A percentile compares a stretch with the other conserved stretches of the same genome.
These are phyloP conservation scores for Battus philenor DNA, from an alignment of 1,140 invertebrate genomes.

Conservation along the genomic window DNA sequence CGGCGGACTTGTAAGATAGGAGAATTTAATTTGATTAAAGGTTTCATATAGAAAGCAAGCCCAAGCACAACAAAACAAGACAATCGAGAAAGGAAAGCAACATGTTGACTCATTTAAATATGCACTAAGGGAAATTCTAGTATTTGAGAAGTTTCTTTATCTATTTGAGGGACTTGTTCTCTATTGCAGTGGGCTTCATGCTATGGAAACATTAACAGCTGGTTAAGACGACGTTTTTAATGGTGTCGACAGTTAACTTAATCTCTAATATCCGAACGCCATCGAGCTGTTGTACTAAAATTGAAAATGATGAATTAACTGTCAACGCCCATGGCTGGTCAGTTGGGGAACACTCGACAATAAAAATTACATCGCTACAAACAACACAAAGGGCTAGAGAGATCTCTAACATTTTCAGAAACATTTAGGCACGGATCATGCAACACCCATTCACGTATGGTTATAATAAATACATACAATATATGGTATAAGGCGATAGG, in stretches of 20 bases:
- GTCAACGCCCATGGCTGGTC: conserved; percentile 52
- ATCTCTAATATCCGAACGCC: not conserved
- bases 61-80: conserved; percentile 62
- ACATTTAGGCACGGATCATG: conserved; percentile 72
- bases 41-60: conserved; percentile 63
- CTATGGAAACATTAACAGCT: conserved; percentile 54
- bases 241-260: conserved; percentile 63
- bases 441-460: conserved; percentile 65
- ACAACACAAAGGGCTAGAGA: conserved; percentile 72
- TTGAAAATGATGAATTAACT: conserved; percentile 41
- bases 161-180: conserved; percentile 33
- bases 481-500: conserved; percentile 37
- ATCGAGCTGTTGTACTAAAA: conserved; percentile 3
- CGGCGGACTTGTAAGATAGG: conserved; percentile 36
- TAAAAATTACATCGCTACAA: conserved; percentile 61
- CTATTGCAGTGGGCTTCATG: conserved; percentile 60
- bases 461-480: conserved; percentile 49
- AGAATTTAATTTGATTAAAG: conserved; percentile 40
- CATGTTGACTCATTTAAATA: conserved; percentile 38
- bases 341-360: conserved; percentile 44
- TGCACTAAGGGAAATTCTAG: conserved; percentile 43
- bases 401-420: conserved; percentile 63
- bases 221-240: conserved; percentile 29
- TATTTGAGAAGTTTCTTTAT: conserved; percentile 32
- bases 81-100: conserved; percentile 52